These are phyloP conservation scores for Hydrozoanthus tunicans DNA, from an alignment of 64 coral and sea anemone genomes.

Conservation along the genomic window DNA sequence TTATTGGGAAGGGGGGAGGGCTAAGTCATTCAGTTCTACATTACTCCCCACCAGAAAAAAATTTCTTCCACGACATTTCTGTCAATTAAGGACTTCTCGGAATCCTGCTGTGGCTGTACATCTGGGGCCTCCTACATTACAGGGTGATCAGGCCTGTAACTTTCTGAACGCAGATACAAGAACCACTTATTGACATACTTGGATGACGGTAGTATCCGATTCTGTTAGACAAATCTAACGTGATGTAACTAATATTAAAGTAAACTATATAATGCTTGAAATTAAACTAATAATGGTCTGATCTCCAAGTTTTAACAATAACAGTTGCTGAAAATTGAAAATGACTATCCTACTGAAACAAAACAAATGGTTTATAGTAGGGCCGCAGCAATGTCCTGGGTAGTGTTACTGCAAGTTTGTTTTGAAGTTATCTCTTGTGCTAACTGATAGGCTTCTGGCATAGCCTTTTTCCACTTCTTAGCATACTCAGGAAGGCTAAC, in stretches of 20 bases:
- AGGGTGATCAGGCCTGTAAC: constrained; percentile 10
- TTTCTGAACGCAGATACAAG: neutral
- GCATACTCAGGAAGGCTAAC: constrained; percentile 14
- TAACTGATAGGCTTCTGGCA: constrained; percentile 6
- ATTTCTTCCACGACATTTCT: constrained; percentile 5
- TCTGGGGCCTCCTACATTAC: neutral
- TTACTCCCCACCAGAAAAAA: constrained; percentile 23
- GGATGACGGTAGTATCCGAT: constrained; percentile 6
- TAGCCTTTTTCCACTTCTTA: neutral
- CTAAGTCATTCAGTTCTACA: constrained; percentile 6
- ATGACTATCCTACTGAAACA: neutral
- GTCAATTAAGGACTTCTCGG: neutral
- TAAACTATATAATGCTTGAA: neutral
- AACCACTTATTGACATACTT: neutral
- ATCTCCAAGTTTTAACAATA: neutral
- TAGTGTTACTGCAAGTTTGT: no score
- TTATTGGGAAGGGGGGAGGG: neutral
- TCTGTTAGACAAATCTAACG: constrained; percentile 1
- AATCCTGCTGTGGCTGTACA: neutral
- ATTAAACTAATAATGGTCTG: neutral
- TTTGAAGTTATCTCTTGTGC: neutral
- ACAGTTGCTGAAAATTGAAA: no score
- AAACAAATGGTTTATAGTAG: constrained; percentile 1
- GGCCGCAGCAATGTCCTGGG: neutral
- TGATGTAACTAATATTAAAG: neutral